Evolutionary conservation across 2,113 vertebrate species (phyloP).

Genomic region (Semicossyphus pulcher): DNA sequence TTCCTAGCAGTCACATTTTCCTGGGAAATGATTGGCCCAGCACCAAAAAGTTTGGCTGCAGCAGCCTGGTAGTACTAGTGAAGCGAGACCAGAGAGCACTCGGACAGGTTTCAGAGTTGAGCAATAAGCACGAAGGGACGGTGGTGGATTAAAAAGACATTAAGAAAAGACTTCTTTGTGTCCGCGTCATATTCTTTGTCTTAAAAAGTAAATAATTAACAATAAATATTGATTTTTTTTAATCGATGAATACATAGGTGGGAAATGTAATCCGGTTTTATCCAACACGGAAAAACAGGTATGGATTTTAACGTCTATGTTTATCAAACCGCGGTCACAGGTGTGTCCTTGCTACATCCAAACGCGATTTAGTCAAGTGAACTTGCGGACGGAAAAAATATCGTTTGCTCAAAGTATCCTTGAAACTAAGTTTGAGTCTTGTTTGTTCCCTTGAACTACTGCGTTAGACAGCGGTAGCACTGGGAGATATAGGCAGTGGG

Average conservation of each 20-base stretch:
- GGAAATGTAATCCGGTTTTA: not conserved
- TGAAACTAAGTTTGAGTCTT: not conserved
- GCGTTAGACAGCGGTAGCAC: not conserved
- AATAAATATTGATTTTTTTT: too few species aligned
- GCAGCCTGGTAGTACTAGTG: not conserved
- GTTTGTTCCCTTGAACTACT: not conserved
- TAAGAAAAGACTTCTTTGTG: not conserved
- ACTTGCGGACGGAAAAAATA: conserved; percentile 2
- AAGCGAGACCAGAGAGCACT: not conserved
- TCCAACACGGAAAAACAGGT: not conserved
- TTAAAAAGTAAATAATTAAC: not conserved
- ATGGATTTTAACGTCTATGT: not conserved
- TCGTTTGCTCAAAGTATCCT: not conserved
- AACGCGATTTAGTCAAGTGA: not conserved
- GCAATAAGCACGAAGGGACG: not conserved
- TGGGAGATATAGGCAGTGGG: conserved; percentile 1
- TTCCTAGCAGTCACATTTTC: conserved; percentile 87
- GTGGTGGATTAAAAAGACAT: not conserved
- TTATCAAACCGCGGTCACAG: conserved; percentile 26
- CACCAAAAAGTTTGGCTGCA: conserved; percentile 38
- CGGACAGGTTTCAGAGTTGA: not conserved
- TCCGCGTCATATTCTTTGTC: not conserved
- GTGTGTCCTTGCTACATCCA: conserved; percentile 21
- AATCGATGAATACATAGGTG: too few species aligned
- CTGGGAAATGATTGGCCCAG: conserved; percentile 79